Conservation (phyloP, 2,113 vertebrate genomes). For the Rhegmatorhina hoffmannsi region DNA sequence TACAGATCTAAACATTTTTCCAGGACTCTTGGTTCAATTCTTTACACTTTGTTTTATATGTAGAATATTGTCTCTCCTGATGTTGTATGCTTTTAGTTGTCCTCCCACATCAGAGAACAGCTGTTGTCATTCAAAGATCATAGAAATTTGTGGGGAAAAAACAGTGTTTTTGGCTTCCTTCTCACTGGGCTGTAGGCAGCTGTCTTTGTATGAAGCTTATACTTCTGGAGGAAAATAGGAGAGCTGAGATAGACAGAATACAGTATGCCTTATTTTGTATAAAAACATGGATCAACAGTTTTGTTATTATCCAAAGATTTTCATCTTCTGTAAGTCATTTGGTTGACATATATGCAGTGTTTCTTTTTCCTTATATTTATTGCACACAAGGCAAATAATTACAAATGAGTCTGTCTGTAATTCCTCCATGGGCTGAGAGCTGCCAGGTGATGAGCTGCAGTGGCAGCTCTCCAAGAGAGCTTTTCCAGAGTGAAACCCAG, state of each 20-base stretch:
- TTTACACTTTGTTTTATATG: neutral
- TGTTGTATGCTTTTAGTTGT: neutral
- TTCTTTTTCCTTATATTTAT: neutral
- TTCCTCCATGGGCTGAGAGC: neutral
- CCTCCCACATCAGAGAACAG: neutral
- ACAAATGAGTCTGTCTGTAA: neutral
- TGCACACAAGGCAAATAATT: neutral
- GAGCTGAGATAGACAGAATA: neutral
- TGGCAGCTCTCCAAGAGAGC: neutral
- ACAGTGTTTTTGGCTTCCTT: neutral
- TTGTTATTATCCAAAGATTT: neutral
- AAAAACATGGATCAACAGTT: neutral
- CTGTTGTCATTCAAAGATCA: neutral
- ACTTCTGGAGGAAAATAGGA: neutral
- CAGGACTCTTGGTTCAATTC: neutral
- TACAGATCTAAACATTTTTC: neutral
- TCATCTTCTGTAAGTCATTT: neutral
- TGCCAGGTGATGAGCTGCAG: neutral
- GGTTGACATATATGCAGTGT: fast-evolving
- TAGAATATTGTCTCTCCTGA: neutral
- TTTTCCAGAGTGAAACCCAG: neutral
- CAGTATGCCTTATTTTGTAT: neutral
- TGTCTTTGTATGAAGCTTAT: neutral
- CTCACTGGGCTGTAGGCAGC: neutral
- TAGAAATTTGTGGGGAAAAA: neutral